phyloP scores from a whole-genome alignment of 2,797 vertebrate species.

The Chaetodon trifasciatus region DNA sequence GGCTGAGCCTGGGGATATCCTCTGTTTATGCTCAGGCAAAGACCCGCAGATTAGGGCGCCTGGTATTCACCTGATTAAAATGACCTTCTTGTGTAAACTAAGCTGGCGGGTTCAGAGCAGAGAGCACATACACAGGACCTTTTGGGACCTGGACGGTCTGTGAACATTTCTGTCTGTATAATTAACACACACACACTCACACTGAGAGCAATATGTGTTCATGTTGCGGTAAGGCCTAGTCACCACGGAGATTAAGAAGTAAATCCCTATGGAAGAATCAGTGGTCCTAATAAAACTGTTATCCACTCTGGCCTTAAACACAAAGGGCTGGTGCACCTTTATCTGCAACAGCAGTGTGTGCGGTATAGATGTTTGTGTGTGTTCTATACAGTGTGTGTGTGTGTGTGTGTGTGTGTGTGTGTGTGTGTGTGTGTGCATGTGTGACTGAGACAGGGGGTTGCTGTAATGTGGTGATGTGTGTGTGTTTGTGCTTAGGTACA shows the following conservation, averaged over 20 bases:
- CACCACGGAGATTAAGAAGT: conserved; percentile 47
- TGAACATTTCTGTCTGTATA: conserved; percentile 66
- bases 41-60: conserved; percentile 80
- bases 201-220: conserved; percentile 38
- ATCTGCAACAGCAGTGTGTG: neutral
- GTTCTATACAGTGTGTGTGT: conserved; percentile 4
- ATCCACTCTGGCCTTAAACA: conserved; percentile 36
- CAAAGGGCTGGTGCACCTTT: conserved; percentile 18
- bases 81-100: conserved; percentile 84
- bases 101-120: conserved; percentile 65
- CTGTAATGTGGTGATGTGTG: conserved; percentile 27
- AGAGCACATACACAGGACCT: conserved; percentile 62
- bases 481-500: conserved; percentile 35
- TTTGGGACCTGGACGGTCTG: conserved; percentile 62
- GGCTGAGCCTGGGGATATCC: conserved; percentile 81
- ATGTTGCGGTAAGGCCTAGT: conserved; percentile 25
- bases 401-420: conserved; percentile 31
- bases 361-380: conserved; percentile 8
- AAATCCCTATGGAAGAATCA: conserved; percentile 53
- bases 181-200: conserved; percentile 53
- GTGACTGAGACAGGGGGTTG: conserved; percentile 2
- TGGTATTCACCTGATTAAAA: conserved; percentile 87
- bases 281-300: conserved; percentile 60
- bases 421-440: conserved; percentile 29
- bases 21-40: conserved; percentile 84